Evolutionary conservation across 2,797 vertebrate genomes (phyloP), one percentile per base, ranked within the genome.

Genomic region (Psittacula derbiana): DNA sequence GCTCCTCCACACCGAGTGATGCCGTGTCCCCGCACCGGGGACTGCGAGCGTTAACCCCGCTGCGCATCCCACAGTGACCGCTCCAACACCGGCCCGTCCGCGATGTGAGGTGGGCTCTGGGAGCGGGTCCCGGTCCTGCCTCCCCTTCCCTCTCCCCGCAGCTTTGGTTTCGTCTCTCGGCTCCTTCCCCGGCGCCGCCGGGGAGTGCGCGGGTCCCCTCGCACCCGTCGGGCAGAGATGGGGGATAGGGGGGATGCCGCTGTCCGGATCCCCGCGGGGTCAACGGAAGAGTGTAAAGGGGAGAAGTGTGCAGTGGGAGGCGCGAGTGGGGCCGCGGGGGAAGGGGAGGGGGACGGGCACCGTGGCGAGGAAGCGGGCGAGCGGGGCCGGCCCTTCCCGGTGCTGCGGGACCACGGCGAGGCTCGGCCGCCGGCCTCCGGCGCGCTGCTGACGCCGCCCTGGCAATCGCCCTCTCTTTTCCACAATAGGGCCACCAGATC

Each of bases 401-500:
- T 17, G 60, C 31, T 25, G 72, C 38, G 16, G 75, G 70, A 75
- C 36, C 60, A n/a, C 75, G 61, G 66, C n/a, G 3, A 11, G 49
- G 40, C 33, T 69, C 64, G 58, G 67, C 55, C 16, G 66, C 38
- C 44, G 79, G 88, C 60, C 76, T 73, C 81, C 62, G 74, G 58
- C 80, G 88, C 5, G 86, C 83, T 43, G 92, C 92, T 93, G 96
- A 92, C 95, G 47, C 94, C 80, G 64, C 91, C 91, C 92, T 70
- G 91, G 93, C 87, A 79, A 80, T 92, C 61, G 92, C 67, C 92
- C 78, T 93, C 88, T 91, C 89, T 87, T 92, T 93, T 79, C 86
- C 84, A 91, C 95, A 93, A 96, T 94, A 95, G 94, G 95, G 88
- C 94, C 94, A 92, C 92, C 97, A 80, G 88, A 86, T 89, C 93